Conservation (phyloP, 2,888 invertebrate species). For the Lithophane semibrunnea region DNA sequence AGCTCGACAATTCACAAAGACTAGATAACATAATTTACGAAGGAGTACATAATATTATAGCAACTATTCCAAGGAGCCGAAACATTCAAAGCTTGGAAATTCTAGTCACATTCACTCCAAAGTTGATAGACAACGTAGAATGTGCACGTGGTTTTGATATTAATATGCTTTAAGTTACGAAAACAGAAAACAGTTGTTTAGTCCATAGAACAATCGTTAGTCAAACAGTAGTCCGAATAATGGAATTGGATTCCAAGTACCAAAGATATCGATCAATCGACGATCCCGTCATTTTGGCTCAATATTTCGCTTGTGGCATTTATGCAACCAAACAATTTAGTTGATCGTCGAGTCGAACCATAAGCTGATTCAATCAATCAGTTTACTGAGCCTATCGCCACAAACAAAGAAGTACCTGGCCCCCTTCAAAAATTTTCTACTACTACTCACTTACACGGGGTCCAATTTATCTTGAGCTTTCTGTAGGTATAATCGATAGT, state of each 20-base stretch:
- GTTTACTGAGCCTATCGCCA: constrained; percentile 6
- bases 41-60: constrained; percentile 14
- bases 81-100: constrained; percentile 35
- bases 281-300: neutral
- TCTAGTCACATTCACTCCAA: constrained; percentile 43
- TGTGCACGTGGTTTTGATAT: constrained; percentile 41
- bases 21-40: constrained; percentile 21
- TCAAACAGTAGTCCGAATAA: constrained; percentile 10
- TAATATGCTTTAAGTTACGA: constrained; percentile 20
- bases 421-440: neutral
- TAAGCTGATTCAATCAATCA: constrained; percentile 24
- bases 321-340: constrained; percentile 22
- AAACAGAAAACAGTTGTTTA: constrained; percentile 2
- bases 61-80: constrained; percentile 31
- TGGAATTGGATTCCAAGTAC: neutral
- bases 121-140: constrained; percentile 41
- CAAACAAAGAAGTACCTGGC: neutral
- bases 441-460: neutral
- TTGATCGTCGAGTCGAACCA: neutral
- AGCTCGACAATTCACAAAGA: constrained; percentile 3
- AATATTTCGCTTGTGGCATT: constrained; percentile 19
- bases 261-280: constrained; percentile 3
- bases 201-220: neutral
- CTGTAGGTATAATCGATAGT: neutral
- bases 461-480: neutral